Percentiles rank a stretch among this genome's conserved stretches.
These are phyloP conservation scores for Anguilla rostrata DNA, from an alignment of 2,113 vertebrate species.

Conservation along the genomic window DNA sequence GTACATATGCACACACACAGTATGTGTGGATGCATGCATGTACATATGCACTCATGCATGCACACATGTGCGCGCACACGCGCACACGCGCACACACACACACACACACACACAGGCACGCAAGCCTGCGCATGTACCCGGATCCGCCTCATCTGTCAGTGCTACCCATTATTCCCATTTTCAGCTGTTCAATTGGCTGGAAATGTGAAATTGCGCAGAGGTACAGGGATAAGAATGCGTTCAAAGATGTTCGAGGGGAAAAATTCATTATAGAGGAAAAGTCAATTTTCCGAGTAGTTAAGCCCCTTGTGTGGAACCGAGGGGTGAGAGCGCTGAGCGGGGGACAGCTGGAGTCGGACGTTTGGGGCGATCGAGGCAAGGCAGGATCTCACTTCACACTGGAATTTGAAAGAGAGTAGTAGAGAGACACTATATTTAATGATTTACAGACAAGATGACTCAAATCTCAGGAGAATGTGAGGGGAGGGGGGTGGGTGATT, in stretches of 20 bases:
- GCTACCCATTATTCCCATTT: background rate
- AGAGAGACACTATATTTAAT: background rate
- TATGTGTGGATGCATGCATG: too few relatives aligned
- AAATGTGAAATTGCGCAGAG: background rate
- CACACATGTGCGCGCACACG: background rate
- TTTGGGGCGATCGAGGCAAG: background rate
- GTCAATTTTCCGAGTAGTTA: conserved; percentile 18
- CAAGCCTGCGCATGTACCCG: background rate
- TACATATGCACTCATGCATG: background rate
- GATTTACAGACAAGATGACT: background rate
- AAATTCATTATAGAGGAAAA: conserved; percentile 1
- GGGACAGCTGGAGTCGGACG: background rate
- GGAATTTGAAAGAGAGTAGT: background rate
- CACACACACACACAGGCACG: background rate
- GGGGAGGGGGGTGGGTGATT: background rate
- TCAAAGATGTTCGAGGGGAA: conserved; percentile 9
- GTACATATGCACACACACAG: too few relatives aligned
- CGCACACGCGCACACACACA: background rate
- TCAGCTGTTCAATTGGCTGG: conserved; percentile 1
- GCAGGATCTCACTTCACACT: background rate
- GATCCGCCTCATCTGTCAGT: background rate
- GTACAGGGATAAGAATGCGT: background rate
- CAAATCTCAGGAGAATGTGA: background rate
- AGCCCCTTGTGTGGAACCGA: background rate
- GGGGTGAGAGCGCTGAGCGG: background rate